Base-by-base conservation (phyloP, 2,797 vertebrate genomes). In the Pipistrellus pygmaeus region DNA sequence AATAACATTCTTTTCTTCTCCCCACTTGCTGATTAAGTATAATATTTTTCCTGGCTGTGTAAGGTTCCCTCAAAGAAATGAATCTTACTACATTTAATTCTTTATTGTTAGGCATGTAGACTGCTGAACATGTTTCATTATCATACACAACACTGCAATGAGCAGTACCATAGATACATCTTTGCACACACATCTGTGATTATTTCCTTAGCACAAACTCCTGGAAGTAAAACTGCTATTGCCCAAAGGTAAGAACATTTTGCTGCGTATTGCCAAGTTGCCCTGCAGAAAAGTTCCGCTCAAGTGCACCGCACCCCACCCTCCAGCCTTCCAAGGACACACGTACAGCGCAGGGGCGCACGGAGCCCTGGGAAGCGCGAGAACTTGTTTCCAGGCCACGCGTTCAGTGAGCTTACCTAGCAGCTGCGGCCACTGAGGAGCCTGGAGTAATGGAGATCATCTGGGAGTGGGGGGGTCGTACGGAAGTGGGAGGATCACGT, bases 181-280 rank as follows among this genome's bases (percentile, higher is more conserved):
- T 81, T 66, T 60, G 41, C 35, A 60, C 5, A 57, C 35, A 35
- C 8, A 32, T 62, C 46, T 84, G 1, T 80, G 69, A 77, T 41
- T 85, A 51, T 64, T 92, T 93, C 53, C 72, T 73, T 27, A 69
- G 38, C 55, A 81, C 30, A 57, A 75, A 84, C 77, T 66, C 32
- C 30, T 80, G 68, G 53, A 86, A 84, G 53, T 86, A 87, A 80
- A 93, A 69, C 21, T 75, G 35, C 23, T 81, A 41, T 91, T 55
- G 12, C 6, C 30, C 27, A 76, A 18, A 12, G 35, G 6, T 80
- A 27, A 85, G 53, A 85, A 69, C 41, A 48, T 17, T 66, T 86
- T 72, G 3, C 38, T 38, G 15, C 18, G 12, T 23, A 53, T 38
- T 13, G 9, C 10, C 11, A n/a, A 78, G 57, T 38, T 11, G 9